These are phyloP conservation scores for Peromyscus maniculatus DNA, from an alignment of 2,113 vertebrate species.

Conservation along the genomic window DNA sequence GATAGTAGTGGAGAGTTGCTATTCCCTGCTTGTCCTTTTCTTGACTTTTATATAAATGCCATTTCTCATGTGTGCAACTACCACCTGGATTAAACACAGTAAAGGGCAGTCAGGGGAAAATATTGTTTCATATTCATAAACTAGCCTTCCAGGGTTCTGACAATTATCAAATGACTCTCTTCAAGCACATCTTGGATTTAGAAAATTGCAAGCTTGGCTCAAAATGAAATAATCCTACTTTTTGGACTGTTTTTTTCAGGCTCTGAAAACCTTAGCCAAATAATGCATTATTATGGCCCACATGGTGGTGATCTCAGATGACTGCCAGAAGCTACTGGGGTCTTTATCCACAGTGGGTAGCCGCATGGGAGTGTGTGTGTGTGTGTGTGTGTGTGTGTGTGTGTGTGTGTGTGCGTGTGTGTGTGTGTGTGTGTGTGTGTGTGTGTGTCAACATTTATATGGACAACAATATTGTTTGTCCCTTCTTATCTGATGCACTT, in stretches of 20 bases:
- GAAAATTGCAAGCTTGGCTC: slow-evolving; percentile 69
- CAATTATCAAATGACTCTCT: slow-evolving; percentile 75
- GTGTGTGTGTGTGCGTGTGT: too few relatives aligned
- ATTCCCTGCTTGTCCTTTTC: not conserved
- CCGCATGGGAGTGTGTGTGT: not conserved
- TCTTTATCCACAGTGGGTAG: slow-evolving; percentile 9
- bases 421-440: not conserved
- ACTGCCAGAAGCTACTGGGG: slow-evolving; percentile 27
- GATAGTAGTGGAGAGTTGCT: not conserved
- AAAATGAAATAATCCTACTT: slow-evolving; percentile 58
- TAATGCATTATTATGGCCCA: slow-evolving; percentile 15
- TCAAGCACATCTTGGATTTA: slow-evolving; percentile 31
- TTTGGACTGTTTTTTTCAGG: slow-evolving; percentile 69
- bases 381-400: too few relatives aligned
- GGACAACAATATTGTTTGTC: slow-evolving; percentile 43
- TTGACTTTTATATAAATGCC: slow-evolving; percentile 35
- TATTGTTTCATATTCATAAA: slow-evolving; percentile 69
- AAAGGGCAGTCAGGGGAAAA: slow-evolving; percentile 42
- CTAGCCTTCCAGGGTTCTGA: slow-evolving; percentile 61
- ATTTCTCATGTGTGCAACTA: slow-evolving; percentile 14
- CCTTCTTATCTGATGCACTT: slow-evolving; percentile 37
- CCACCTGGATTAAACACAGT: slow-evolving; percentile 57
- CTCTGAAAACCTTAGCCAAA: slow-evolving; percentile 73
- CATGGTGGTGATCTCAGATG: slow-evolving; percentile 69
- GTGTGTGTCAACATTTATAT: slow-evolving; percentile 4